Evolutionary conservation across 2,888 invertebrate species (phyloP).

Genomic region (Papilio elwesi): DNA sequence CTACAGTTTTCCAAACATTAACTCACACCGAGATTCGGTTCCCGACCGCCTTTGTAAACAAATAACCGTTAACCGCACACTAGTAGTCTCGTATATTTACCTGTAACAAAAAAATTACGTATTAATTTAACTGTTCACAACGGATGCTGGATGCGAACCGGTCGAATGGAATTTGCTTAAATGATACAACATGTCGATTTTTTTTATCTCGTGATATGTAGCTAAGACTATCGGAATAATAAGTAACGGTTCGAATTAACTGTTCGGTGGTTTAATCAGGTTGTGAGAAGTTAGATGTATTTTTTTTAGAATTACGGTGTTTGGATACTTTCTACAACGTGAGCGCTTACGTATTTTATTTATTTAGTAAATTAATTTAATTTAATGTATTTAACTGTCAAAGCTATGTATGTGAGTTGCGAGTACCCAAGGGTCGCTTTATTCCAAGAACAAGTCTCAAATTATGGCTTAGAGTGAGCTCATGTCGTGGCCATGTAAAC

Average conservation of each 20-base stretch:
- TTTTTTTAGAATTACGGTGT: no score
- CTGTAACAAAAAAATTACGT: conserved; percentile 33
- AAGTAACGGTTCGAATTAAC: conserved; percentile 32
- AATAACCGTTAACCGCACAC: not conserved
- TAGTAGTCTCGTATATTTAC: conserved; percentile 21
- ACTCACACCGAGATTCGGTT: conserved; percentile 3
- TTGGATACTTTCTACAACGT: no score
- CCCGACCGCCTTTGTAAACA: conserved; percentile 10
- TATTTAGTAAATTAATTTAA: no score
- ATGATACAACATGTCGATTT: conserved; percentile 28
- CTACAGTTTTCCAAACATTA: conserved; percentile 9
- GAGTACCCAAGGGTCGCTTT: no score
- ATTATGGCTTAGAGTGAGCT: no score
- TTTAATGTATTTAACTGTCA: no score
- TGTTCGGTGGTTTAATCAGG: conserved; percentile 7
- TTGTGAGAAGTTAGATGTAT: not conserved
- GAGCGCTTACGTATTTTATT: no score
- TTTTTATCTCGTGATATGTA: conserved; percentile 22
- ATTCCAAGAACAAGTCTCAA: no score
- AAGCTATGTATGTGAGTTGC: no score
- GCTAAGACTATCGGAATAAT: conserved; percentile 10
- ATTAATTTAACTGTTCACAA: conserved; percentile 26
- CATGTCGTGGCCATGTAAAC: not conserved
- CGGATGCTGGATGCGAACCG: conserved; percentile 19
- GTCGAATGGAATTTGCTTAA: conserved; percentile 18